These are phyloP conservation scores for Leptopterna dolabrata DNA, from an alignment of 2,888 invertebrate species.

Conservation along the genomic window DNA sequence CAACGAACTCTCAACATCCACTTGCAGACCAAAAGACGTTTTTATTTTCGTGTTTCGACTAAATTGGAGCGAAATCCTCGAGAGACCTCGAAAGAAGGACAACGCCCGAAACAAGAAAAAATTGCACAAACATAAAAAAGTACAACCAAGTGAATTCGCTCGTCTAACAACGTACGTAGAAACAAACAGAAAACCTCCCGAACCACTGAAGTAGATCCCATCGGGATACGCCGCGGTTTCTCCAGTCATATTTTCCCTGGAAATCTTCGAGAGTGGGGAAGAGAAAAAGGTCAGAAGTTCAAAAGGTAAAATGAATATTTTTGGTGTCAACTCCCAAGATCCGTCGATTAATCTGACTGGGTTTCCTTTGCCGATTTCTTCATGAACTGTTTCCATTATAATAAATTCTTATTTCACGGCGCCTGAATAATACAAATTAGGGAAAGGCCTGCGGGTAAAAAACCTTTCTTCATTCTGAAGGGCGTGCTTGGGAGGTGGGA, in stretches of 20 bases:
- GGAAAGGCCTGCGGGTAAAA: neutral
- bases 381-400: neutral
- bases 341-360: neutral
- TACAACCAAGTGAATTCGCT: neutral
- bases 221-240: neutral
- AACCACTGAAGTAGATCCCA: neutral
- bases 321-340: neutral
- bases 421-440: too few relatives aligned
- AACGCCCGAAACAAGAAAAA: neutral
- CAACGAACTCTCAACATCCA: neutral
- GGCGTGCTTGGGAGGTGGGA: neutral
- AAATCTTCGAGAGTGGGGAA: neutral
- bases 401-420: neutral
- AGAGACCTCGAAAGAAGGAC: neutral
- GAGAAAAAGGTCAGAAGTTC: slow-evolving; percentile 28
- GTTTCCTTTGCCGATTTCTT: neutral
- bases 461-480: neutral
- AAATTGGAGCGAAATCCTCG: neutral
- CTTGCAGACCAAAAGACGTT: too few relatives aligned
- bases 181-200: neutral
- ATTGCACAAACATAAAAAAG: neutral
- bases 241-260: neutral
- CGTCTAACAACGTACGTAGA: neutral
- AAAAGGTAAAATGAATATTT: slow-evolving; percentile 4
- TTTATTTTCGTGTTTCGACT: too few relatives aligned